phyloP scores from a whole-genome alignment of 2,113 vertebrate genomes.

The Romanogobio albipinnatus region DNA sequence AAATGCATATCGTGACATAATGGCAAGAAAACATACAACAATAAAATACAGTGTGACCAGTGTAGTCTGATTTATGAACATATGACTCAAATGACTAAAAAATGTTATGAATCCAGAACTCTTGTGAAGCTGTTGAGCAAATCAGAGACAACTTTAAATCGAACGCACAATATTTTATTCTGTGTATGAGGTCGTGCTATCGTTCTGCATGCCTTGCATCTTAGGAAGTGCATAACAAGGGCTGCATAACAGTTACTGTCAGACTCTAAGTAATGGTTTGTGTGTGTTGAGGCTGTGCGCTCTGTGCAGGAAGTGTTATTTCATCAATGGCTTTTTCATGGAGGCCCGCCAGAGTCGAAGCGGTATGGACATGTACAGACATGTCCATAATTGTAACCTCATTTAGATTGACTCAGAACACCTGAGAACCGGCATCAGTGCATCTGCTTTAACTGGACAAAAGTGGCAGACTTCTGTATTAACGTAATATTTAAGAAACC shows the following conservation, averaged over 20 bases:
- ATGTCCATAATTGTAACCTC: conserved; percentile 41
- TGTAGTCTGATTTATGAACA: background rate
- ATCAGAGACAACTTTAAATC: background rate
- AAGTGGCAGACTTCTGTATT: background rate
- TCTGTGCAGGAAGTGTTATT: conserved; percentile 38
- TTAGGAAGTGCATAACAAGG: background rate
- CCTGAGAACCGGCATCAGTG: conserved; percentile 61
- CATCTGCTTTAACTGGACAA: conserved; percentile 53
- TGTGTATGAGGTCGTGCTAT: conserved; percentile 21
- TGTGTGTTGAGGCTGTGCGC: background rate
- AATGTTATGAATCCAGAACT: background rate
- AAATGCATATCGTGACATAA: background rate
- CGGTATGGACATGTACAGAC: background rate
- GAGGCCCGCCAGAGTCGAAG: conserved; percentile 47
- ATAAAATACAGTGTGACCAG: background rate
- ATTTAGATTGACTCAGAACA: conserved; percentile 46
- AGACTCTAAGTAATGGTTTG: conserved; percentile 34
- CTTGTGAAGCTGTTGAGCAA: background rate
- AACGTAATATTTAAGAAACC: conserved; percentile 4
- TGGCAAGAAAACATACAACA: background rate
- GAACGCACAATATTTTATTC: background rate
- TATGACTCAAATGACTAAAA: background rate
- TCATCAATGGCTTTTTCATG: conserved; percentile 47
- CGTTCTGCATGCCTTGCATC: conserved; percentile 25
- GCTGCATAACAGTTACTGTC: conserved; percentile 1